Base-by-base conservation (phyloP, 2,113 vertebrate species). In the Emberiza fucata region DNA sequence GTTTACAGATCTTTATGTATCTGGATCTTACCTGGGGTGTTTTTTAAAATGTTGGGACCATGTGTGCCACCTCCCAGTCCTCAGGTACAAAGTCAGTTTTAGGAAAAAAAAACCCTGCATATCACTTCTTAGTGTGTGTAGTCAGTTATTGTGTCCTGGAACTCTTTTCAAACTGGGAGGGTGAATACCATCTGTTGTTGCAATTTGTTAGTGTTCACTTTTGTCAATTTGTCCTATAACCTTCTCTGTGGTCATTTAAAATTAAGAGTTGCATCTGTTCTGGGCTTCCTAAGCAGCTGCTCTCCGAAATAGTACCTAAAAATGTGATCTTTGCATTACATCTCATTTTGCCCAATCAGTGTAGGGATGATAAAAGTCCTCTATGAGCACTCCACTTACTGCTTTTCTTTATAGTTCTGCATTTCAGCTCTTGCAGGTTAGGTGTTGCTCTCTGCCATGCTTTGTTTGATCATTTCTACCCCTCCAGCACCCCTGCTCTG, bases 201-300 rank as follows among this genome's bases (percentile, higher is more conserved):
- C 57, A 89, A 51, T 94, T 92, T 95, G 60, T 76, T 94, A 60
- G 22, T 40, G 54, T 79, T 94, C 57, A 45, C 85, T 95, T 89
- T 91, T 81, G 69, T 94, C 70, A 82, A 2, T 91, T 95, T 79
- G 78, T 95, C 87, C 81, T 57, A 57, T 68, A 93, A 91, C 73
- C 65, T 93, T 73, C 75, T 87, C 66, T 68, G 57, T 91, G 84
- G 73, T 85, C 70, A 90, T 91, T 95, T 91, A 77, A 95, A 85
- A 85, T 94, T 87, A 95, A 94, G 92, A 90, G 84, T 60, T 93
- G 40, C 75, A 76, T 85, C 94, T 96, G 87, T 79, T 94, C 57
- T 60, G 57, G 37, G 44, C 71, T 92, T 95, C 63, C 66, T 85
- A 56, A 81, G 70, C 78, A 92, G 56, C 85, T 92, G 80, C 53